Base-by-base conservation (phyloP, 1,140 invertebrate genomes). In the Branchinecta lindahli region DNA sequence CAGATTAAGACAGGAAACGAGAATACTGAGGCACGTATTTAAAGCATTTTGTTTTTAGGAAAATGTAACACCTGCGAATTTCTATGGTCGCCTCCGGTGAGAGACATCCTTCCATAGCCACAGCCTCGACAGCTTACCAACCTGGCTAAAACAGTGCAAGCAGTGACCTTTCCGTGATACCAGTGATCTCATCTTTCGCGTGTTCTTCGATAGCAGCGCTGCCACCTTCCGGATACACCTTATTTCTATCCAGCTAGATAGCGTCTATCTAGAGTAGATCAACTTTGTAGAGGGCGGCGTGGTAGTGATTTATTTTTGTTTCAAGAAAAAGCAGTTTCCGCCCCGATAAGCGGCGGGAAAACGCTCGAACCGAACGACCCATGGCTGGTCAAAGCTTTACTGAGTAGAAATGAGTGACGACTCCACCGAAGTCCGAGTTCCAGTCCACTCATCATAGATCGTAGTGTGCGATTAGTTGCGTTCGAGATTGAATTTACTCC, bases 351-450 rank as follows among this genome's bases (percentile, higher is more conserved):
- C 12, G 52, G 52, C 52, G 18, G 52, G 52, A 15, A 6, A 33
- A 20, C 12, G 52, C 18, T 15, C 18, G 52, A 61, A 61, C 52
- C 52, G 52, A 61, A 61, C 52, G 52, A 61, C 52, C 52, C 12
- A 61, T 20, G 52, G 18, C 52, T 61, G 52, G 52, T 61, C 52
- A 61, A 61, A 61, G 52, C 52, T 61, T 61, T 61, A 61, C 52
- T 5, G 52, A 61, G 52, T 61, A 61, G 52, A 61, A 15, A 20
- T 20, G 52, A 61, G 52, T 61, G 52, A 61, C 52, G 52, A 61
- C 52, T 61, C 52, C 52, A 15, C 18, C 4, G 18, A 61, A 15
- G 18, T 15, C 18, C 52, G 52, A 61, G 52, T 61, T 61, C 52
- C 52, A 61, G 52, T 61, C 52, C 52, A 61, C 52, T 61, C 52